Percentiles rank a stretch among this genome's conserved stretches.
phyloP scores from a whole-genome alignment of 2,113 vertebrate genomes.

The Hypomesus transpacificus region DNA sequence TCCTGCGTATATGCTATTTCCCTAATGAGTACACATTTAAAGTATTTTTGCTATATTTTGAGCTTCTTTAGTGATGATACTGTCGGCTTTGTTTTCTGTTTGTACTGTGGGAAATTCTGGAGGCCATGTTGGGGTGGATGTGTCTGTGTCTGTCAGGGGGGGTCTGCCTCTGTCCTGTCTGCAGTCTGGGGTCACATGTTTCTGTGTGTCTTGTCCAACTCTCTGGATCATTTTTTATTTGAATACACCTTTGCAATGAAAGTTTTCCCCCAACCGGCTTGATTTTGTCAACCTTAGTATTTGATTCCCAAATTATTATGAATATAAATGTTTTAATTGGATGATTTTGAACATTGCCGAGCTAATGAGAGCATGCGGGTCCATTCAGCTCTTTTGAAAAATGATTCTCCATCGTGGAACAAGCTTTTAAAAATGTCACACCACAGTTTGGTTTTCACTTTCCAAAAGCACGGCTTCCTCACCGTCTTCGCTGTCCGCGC shows the following conservation, averaged over 20 bases:
- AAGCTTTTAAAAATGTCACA: constrained; percentile 23
- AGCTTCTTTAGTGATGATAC: constrained; percentile 16
- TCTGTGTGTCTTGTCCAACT: constrained; percentile 3
- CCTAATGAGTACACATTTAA: no score
- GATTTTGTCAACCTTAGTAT: not conserved
- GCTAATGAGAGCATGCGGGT: not conserved
- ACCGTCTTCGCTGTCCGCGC: not conserved
- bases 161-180: constrained; percentile 23
- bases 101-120: constrained; percentile 31
- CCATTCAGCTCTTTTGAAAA: constrained; percentile 11
- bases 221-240: not conserved
- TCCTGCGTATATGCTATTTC: no score
- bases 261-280: not conserved
- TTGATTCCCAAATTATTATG: not conserved
- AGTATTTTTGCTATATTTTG: no score
- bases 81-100: constrained; percentile 32
- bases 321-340: no score
- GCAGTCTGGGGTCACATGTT: constrained; percentile 11
- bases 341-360: not conserved
- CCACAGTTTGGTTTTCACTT: constrained; percentile 7
- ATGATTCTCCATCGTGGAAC: constrained; percentile 13
- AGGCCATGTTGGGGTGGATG: constrained; percentile 11
- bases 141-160: constrained; percentile 11
- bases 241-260: not conserved
- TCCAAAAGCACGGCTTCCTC: constrained; percentile 39